Conservation (phyloP, 2,113 vertebrate genomes). For the Psilopsiagon aurifrons region DNA sequence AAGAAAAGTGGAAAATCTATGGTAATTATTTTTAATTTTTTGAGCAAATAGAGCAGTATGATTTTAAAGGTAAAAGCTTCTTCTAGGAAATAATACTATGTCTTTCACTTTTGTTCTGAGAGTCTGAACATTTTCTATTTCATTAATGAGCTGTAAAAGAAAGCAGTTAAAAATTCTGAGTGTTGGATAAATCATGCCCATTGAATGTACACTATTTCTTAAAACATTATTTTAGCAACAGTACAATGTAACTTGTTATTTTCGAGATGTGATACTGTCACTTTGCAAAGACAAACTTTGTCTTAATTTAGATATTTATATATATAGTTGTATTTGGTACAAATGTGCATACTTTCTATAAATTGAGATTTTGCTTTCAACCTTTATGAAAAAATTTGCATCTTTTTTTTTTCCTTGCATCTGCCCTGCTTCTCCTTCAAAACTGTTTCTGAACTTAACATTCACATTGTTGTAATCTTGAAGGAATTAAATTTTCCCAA, state of each 20-base stretch:
- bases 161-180: slow-evolving; percentile 49
- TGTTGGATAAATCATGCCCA: slow-evolving; percentile 34
- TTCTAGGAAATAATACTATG: neutral
- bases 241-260: neutral
- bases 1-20: neutral
- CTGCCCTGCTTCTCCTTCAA: neutral
- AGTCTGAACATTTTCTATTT: slow-evolving; percentile 15
- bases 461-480: neutral
- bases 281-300: neutral
- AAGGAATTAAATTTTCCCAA: neutral
- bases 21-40: neutral
- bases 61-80: neutral
- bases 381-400: neutral
- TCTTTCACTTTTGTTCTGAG: neutral
- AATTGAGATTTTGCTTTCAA: neutral
- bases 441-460: neutral
- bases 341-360: neutral
- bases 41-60: neutral
- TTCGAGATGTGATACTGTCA: neutral
- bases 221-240: neutral
- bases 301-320: neutral
- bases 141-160: slow-evolving; percentile 33
- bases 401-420: neutral
- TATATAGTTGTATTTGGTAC: neutral
- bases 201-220: slow-evolving; percentile 32